Percentiles rank a stretch among this genome's conserved stretches.
phyloP scores from a whole-genome alignment of 2,888 invertebrate species.

The Campoletis raptor region DNA sequence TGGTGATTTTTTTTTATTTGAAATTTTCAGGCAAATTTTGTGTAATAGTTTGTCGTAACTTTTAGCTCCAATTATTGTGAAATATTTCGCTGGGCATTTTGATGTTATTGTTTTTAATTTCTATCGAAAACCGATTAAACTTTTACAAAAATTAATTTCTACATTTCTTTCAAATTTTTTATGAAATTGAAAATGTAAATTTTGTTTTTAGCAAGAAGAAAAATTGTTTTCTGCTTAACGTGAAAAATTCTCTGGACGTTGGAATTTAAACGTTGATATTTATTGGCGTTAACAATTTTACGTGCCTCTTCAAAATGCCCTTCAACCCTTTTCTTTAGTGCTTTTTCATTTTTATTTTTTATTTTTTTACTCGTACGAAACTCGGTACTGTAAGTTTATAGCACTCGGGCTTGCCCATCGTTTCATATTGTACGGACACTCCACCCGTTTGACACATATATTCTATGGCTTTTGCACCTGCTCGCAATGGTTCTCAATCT shows the following conservation, averaged over 20 bases:
- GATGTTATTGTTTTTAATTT: too few relatives aligned
- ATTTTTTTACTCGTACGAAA: not conserved
- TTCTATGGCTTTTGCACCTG: slow-evolving; percentile 59
- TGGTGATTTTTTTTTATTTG: not conserved
- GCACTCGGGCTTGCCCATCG: slow-evolving; percentile 11
- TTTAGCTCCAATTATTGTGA: too few relatives aligned
- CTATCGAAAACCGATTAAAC: too few relatives aligned
- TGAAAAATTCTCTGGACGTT: not conserved
- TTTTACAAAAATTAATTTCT: not conserved
- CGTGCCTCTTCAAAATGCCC: slow-evolving; percentile 33
- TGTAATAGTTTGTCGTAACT: not conserved
- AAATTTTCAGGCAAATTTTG: not conserved
- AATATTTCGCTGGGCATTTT: too few relatives aligned
- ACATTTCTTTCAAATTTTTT: not conserved
- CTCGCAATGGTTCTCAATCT: slow-evolving; percentile 44
- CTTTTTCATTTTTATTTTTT: not conserved
- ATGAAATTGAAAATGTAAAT: not conserved
- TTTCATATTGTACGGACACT: slow-evolving; percentile 33
- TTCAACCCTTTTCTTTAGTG: slow-evolving; percentile 21
- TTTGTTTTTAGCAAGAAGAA: not conserved
- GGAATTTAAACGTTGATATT: slow-evolving; percentile 23
- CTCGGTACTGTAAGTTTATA: slow-evolving; percentile 24
- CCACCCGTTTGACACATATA: slow-evolving; percentile 35
- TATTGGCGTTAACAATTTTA: slow-evolving; percentile 49
- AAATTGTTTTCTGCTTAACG: slow-evolving; percentile 1